A percentile compares a stretch with the other conserved stretches of the same genome.
These are phyloP conservation scores for Drosophila helvetica DNA, from an alignment of 2,888 invertebrate genomes.

Conservation along the genomic window DNA sequence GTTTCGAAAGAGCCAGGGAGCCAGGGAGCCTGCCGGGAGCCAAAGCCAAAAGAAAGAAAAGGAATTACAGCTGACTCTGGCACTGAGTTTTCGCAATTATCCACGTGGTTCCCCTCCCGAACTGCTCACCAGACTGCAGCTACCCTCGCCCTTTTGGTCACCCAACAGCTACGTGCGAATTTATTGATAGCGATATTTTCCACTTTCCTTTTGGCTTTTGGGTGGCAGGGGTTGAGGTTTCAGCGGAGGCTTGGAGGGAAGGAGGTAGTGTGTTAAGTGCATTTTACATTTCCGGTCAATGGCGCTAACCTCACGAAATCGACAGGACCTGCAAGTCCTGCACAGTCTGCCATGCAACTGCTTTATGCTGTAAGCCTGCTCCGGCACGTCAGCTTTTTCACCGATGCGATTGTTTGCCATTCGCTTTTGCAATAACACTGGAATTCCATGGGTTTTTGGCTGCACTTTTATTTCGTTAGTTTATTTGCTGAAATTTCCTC, in stretches of 20 bases:
- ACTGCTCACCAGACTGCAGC: not conserved
- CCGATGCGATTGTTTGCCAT: not conserved
- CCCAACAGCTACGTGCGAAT: constrained; percentile 74
- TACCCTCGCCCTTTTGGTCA: constrained; percentile 12
- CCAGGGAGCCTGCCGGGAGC: not conserved
- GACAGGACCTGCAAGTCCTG: not conserved
- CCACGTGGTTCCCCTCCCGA: constrained; percentile 31
- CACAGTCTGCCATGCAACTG: constrained; percentile 6
- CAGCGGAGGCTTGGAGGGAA: constrained; percentile 17
- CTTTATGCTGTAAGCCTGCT: not conserved
- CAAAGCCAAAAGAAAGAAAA: constrained; percentile 25
- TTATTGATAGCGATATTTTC: constrained; percentile 80
- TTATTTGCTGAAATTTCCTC: too few species aligned
- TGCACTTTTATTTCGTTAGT: too few species aligned
- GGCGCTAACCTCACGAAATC: constrained; percentile 71
- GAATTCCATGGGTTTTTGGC: not conserved
- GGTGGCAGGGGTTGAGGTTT: not conserved
- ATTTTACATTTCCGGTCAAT: constrained; percentile 81
- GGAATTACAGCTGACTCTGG: constrained; percentile 55
- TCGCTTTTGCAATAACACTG: not conserved
- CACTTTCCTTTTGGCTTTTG: constrained; percentile 9
- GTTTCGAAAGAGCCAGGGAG: constrained; percentile 4
- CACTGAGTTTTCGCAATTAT: constrained; percentile 66
- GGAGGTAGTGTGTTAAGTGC: constrained; percentile 69
- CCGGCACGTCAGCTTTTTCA: not conserved